A percentile compares a stretch with the other conserved stretches of the same genome.
Evolutionary conservation across 2,113 vertebrate genomes (phyloP).

Genomic region (Crocuta crocuta): DNA sequence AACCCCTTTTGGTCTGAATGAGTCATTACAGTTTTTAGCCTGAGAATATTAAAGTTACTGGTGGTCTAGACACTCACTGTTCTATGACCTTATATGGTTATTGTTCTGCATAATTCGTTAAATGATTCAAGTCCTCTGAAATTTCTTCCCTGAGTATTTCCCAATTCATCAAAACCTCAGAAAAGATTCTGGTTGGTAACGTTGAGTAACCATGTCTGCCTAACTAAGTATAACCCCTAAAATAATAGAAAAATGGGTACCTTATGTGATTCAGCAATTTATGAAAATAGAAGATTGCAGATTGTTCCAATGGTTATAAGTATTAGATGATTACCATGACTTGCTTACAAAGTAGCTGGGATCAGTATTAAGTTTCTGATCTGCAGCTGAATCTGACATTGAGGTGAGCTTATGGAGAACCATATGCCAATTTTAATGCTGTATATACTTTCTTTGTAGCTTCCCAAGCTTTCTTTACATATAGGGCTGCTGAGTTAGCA

Average conservation of each 20-base stretch:
- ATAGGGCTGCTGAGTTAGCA: background rate
- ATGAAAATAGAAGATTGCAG: slow-evolving; percentile 7
- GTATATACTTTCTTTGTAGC: background rate
- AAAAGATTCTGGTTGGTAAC: slow-evolving; percentile 42
- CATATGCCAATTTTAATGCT: background rate
- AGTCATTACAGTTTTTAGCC: slow-evolving; percentile 57
- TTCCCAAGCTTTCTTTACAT: background rate
- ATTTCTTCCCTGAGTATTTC: slow-evolving; percentile 49
- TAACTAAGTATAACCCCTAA: slow-evolving; percentile 12
- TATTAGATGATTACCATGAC: background rate
- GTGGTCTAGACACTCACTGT: slow-evolving; percentile 26
- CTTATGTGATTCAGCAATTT: background rate
- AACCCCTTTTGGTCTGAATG: slow-evolving; percentile 57
- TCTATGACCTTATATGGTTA: slow-evolving; percentile 62
- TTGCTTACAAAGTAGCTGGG: background rate
- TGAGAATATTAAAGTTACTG: slow-evolving; percentile 15
- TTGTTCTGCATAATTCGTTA: slow-evolving; percentile 25
- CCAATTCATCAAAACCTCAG: slow-evolving; percentile 63
- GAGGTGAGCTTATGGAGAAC: background rate
- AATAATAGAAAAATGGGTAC: slow-evolving; percentile 30
- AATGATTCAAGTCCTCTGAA: slow-evolving; percentile 56
- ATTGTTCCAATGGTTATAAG: background rate
- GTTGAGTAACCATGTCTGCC: slow-evolving; percentile 56
- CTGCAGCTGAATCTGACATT: background rate
- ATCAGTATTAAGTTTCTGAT: background rate